Percentiles rank a stretch among this genome's conserved stretches.
phyloP scores from a whole-genome alignment of 2,888 invertebrate species.

The Polietes domitor region DNA sequence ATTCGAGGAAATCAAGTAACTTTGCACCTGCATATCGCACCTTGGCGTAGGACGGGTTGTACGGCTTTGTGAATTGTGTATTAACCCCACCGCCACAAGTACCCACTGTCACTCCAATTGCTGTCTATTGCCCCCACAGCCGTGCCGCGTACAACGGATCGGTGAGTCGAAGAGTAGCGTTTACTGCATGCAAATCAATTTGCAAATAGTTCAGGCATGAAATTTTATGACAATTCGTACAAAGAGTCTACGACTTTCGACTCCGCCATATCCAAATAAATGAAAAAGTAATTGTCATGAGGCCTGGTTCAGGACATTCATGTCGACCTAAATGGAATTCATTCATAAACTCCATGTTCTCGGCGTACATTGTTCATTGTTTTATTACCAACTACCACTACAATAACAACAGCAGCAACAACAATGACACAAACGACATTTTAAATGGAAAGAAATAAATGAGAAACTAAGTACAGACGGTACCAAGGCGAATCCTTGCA shows the following conservation, averaged over 20 bases:
- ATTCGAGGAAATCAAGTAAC: conserved; percentile 57
- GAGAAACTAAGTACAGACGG: conserved; percentile 29
- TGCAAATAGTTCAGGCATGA: conserved; percentile 69
- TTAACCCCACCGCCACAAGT: conserved; percentile 33
- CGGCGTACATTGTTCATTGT: neutral
- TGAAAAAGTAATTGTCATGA: conserved; percentile 57
- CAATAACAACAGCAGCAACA: neutral
- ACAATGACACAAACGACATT: conserved; percentile 48
- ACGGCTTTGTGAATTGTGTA: neutral
- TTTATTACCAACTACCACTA: conserved; percentile 12
- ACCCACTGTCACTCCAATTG: conserved; percentile 33
- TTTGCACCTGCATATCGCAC: conserved; percentile 66
- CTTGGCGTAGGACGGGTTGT: conserved; percentile 53
- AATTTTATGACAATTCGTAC: conserved; percentile 67
- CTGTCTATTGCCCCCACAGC: too few species aligned
- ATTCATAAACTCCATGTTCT: conserved; percentile 49
- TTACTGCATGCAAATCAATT: conserved; percentile 68
- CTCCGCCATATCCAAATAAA: conserved; percentile 54
- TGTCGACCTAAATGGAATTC: conserved; percentile 34
- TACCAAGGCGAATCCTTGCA: conserved; percentile 64
- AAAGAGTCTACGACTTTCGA: neutral
- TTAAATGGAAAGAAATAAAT: conserved; percentile 53
- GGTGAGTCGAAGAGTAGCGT: conserved; percentile 9
- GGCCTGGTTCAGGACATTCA: conserved; percentile 34
- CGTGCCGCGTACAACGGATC: neutral